A percentile compares a stretch with the other conserved stretches of the same genome.
Evolutionary conservation across 2,888 invertebrate genomes (phyloP).

Genomic region (Agrotis ipsilon): DNA sequence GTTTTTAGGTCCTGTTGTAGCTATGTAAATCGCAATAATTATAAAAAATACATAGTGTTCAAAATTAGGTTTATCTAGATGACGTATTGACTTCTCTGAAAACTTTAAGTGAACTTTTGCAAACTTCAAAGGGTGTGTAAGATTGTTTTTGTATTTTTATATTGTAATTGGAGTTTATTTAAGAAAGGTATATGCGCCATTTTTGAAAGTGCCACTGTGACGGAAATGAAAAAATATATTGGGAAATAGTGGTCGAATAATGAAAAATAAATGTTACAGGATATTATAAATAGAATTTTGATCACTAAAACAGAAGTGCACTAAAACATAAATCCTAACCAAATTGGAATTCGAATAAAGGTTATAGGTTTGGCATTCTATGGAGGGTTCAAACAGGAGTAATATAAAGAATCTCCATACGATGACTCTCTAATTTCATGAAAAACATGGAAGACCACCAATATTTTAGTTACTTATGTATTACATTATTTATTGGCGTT

Average conservation of each 20-base stretch:
- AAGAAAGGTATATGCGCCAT: conserved; percentile 56
- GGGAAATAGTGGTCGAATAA: conserved; percentile 2
- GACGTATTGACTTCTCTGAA: conserved; percentile 48
- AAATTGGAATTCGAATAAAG: conserved; percentile 11
- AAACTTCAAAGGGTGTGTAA: conserved; percentile 44
- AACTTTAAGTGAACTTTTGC: conserved; percentile 33
- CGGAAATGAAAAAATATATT: conserved; percentile 21
- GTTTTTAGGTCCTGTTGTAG: conserved; percentile 60
- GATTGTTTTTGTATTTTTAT: conserved; percentile 60
- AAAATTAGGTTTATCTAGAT: conserved; percentile 66
- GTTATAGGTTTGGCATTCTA: conserved; percentile 16
- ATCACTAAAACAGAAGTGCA: conserved; percentile 32
- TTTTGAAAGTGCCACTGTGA: conserved; percentile 56
- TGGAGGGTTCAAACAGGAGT: background rate
- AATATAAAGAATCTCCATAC: conserved; percentile 3
- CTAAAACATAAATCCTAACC: background rate
- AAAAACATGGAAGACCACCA: conserved; percentile 63
- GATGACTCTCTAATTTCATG: conserved; percentile 18
- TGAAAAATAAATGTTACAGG: background rate
- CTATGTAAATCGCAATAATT: conserved; percentile 69
- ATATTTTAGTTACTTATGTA: conserved; percentile 66
- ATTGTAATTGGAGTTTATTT: conserved; percentile 57
- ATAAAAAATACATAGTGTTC: conserved; percentile 69
- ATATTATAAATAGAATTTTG: background rate
- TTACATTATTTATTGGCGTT: conserved; percentile 78